Evolutionary conservation across 2,888 invertebrate species (phyloP).

Genomic region (Clivina fossor): DNA sequence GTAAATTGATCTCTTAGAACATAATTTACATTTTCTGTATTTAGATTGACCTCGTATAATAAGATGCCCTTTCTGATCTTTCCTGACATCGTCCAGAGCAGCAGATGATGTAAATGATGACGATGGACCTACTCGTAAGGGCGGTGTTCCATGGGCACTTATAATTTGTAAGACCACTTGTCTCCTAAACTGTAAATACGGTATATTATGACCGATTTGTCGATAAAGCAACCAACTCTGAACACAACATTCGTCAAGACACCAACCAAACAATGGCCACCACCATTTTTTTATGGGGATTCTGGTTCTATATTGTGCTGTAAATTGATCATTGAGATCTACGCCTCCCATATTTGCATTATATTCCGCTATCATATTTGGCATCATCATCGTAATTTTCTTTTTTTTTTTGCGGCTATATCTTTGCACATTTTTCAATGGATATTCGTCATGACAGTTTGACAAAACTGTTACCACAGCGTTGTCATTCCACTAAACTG

Average conservation of each 20-base stretch:
- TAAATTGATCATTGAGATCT: slow-evolving; percentile 8
- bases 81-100: slow-evolving; percentile 7
- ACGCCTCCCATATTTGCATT: slow-evolving; percentile 5
- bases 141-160: not conserved
- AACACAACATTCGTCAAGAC: slow-evolving; percentile 1
- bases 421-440: slow-evolving; percentile 4
- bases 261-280: slow-evolving; percentile 5
- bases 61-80: not conserved
- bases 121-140: not conserved
- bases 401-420: not conserved
- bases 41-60: slow-evolving; percentile 5
- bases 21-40: slow-evolving; percentile 8
- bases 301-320: not conserved
- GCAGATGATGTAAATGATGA: slow-evolving; percentile 4
- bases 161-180: not conserved
- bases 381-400: slow-evolving; percentile 8
- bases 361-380: slow-evolving; percentile 1
- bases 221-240: slow-evolving; percentile 5
- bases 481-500: too few relatives aligned
- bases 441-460: too few relatives aligned
- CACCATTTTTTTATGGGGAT: slow-evolving; percentile 9
- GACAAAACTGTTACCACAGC: too few relatives aligned
- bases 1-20: slow-evolving; percentile 3
- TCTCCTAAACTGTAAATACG: slow-evolving; percentile 9
- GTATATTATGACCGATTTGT: slow-evolving; percentile 5